These are phyloP conservation scores for Synergus gifuensis DNA, from an alignment of 2,888 invertebrate genomes.

Conservation along the genomic window DNA sequence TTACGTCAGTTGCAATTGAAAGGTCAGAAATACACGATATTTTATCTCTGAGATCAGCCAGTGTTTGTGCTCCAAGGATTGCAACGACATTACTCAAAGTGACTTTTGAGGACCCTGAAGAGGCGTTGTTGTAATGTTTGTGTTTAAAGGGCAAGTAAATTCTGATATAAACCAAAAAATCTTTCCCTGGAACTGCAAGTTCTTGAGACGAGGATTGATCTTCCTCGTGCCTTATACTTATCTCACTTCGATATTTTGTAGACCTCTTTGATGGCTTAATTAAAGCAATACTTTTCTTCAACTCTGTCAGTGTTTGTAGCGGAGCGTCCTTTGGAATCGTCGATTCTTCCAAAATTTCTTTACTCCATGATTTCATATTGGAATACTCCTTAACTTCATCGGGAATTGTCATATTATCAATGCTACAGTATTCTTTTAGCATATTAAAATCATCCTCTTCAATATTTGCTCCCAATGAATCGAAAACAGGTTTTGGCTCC, in stretches of 20 bases:
- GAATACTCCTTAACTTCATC: constrained; percentile 63
- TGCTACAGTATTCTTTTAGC: constrained; percentile 77
- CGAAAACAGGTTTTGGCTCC: constrained; percentile 24
- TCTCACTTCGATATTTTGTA: constrained; percentile 68
- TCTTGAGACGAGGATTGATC: constrained; percentile 1
- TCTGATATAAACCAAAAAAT: constrained; percentile 78
- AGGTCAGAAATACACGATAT: constrained; percentile 87
- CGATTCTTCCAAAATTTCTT: constrained; percentile 57
- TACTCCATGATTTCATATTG: constrained; percentile 55
- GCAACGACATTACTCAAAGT: constrained; percentile 80
- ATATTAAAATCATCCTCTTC: constrained; percentile 77
- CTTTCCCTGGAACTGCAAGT: constrained; percentile 67
- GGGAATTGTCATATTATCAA: constrained; percentile 68
- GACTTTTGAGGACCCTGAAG: constrained; percentile 67
- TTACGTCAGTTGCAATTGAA: constrained; percentile 82
- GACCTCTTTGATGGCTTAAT: constrained; percentile 55
- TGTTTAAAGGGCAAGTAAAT: constrained; percentile 79
- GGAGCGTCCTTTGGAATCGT: constrained; percentile 59
- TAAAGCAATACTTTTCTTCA: constrained; percentile 53
- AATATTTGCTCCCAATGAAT: constrained; percentile 65
- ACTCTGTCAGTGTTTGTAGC: constrained; percentile 64
- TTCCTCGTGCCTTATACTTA: constrained; percentile 62
- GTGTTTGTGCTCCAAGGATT: constrained; percentile 83
- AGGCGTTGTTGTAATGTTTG: constrained; percentile 48
- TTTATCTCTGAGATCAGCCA: constrained; percentile 86